Evolutionary conservation across 2,797 vertebrate species (phyloP).

Genomic region (Acrossocheilus wenchowensis): DNA sequence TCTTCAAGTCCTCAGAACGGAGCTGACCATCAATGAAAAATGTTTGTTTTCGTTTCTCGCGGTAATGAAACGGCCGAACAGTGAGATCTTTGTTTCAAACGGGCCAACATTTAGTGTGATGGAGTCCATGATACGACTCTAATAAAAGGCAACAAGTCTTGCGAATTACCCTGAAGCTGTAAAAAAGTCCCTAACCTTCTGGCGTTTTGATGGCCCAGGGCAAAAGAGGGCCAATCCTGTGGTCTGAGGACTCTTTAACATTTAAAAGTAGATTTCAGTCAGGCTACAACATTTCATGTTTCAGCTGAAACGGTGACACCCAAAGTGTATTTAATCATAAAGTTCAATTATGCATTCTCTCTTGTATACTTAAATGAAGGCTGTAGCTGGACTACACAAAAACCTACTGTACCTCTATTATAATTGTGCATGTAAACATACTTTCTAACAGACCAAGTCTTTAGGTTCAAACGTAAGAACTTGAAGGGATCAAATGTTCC

Average conservation of each 20-base stretch:
- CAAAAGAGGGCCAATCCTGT: slow-evolving; percentile 45
- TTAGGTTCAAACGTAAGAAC: slow-evolving; percentile 57
- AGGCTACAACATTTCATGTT: not conserved
- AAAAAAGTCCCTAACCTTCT: slow-evolving; percentile 58
- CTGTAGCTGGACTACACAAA: not conserved
- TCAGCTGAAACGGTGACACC: not conserved
- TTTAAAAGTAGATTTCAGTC: not conserved
- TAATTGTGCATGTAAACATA: not conserved
- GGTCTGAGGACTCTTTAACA: slow-evolving; percentile 44
- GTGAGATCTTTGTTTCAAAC: slow-evolving; percentile 41
- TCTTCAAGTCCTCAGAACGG: slow-evolving; percentile 6
- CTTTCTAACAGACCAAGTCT: slow-evolving; percentile 54
- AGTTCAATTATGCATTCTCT: not conserved
- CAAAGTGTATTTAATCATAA: not conserved
- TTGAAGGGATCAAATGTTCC: not conserved
- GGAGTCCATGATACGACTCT: not conserved
- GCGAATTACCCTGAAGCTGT: slow-evolving; percentile 60
- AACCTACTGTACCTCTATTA: not conserved
- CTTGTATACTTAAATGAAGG: not conserved
- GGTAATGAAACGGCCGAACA: slow-evolving; percentile 48
- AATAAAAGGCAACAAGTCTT: slow-evolving; percentile 62
- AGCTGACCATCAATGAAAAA: slow-evolving; percentile 71
- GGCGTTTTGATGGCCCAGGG: slow-evolving; percentile 10
- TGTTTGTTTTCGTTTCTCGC: slow-evolving; percentile 72
- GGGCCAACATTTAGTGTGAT: slow-evolving; percentile 57